phyloP scores from a whole-genome alignment of 53 echinoderm and acorn worm species.

The Temnopleurus reevesii region DNA sequence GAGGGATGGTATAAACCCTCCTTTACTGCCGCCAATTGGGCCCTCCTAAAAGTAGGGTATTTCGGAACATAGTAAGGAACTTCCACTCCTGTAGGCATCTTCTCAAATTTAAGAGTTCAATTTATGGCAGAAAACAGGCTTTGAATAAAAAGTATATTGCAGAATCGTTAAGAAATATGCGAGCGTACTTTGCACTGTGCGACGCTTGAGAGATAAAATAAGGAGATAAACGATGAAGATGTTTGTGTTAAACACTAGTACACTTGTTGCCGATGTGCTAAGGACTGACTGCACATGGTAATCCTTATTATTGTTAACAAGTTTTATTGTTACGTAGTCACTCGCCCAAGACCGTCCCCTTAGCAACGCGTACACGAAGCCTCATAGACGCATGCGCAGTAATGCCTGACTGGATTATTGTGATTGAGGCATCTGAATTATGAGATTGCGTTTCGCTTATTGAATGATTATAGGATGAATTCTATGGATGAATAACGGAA shows the following conservation, averaged over 20 bases:
- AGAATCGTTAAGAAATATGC: neutral
- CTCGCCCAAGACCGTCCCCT: slow-evolving; percentile 30
- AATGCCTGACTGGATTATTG: neutral
- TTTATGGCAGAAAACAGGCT: neutral
- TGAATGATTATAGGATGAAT: too few species aligned
- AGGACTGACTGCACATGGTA: slow-evolving; percentile 38
- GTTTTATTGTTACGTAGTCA: slow-evolving; percentile 42
- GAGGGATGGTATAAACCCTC: slow-evolving; percentile 90
- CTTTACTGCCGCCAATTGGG: slow-evolving; percentile 86
- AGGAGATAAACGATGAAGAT: slow-evolving; percentile 14
- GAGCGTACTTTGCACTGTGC: slow-evolving; percentile 14
- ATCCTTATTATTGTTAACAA: slow-evolving; percentile 13
- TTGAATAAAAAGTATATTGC: neutral
- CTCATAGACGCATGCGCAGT: slow-evolving; percentile 34
- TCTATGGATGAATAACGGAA: too few species aligned
- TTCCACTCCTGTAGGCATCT: slow-evolving; percentile 59
- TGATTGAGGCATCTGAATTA: too few species aligned
- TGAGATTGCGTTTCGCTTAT: too few species aligned
- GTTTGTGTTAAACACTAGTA: slow-evolving; percentile 45
- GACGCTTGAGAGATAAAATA: neutral
- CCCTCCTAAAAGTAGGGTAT: slow-evolving; percentile 70
- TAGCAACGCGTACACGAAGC: slow-evolving; percentile 30
- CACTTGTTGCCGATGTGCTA: slow-evolving; percentile 53
- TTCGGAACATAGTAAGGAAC: slow-evolving; percentile 68
- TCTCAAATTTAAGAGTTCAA: neutral